phyloP scores from a whole-genome alignment of 2,888 invertebrate genomes.

The Elysia crispata region DNA sequence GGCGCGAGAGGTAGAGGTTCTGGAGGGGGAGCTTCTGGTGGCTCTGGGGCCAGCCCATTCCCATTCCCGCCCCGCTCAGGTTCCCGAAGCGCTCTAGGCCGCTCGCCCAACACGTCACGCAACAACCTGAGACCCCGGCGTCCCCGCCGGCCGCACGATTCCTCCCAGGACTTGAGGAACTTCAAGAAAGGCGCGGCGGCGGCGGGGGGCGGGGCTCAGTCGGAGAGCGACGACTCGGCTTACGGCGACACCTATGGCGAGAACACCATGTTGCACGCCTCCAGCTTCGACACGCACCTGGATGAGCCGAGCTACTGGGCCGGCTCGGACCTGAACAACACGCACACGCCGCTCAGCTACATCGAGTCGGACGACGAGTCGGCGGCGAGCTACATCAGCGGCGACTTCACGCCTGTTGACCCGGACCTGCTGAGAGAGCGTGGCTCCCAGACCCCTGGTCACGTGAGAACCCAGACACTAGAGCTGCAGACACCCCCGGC shows the following conservation, averaged over 20 bases:
- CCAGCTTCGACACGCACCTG: conserved; percentile 70
- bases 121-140: conserved; percentile 42
- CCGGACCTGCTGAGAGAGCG: conserved; percentile 65
- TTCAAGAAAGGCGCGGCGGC: conserved; percentile 60
- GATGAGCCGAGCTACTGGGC: conserved; percentile 62
- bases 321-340: conserved; percentile 58
- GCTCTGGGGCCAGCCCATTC: background rate
- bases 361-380: conserved; percentile 68
- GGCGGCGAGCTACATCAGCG: conserved; percentile 64
- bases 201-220: conserved; percentile 62
- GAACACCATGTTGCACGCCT: conserved; percentile 67
- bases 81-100: conserved; percentile 42
- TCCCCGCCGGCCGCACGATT: conserved; percentile 45
- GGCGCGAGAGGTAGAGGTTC: conserved; percentile 36
- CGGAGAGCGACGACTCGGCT: conserved; percentile 73
- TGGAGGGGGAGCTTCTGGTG: conserved; percentile 27
- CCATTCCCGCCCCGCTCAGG: conserved; percentile 41
- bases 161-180: conserved; percentile 45
- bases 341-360: conserved; percentile 58
- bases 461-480: conserved; percentile 67
- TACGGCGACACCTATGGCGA: conserved; percentile 71
- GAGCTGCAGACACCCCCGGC: conserved; percentile 44
- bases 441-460: conserved; percentile 68
- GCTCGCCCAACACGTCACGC: conserved; percentile 43
- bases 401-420: conserved; percentile 62